Evolutionary conservation across 2,797 vertebrate species (phyloP).

Genomic region (Sebastes itinus): DNA sequence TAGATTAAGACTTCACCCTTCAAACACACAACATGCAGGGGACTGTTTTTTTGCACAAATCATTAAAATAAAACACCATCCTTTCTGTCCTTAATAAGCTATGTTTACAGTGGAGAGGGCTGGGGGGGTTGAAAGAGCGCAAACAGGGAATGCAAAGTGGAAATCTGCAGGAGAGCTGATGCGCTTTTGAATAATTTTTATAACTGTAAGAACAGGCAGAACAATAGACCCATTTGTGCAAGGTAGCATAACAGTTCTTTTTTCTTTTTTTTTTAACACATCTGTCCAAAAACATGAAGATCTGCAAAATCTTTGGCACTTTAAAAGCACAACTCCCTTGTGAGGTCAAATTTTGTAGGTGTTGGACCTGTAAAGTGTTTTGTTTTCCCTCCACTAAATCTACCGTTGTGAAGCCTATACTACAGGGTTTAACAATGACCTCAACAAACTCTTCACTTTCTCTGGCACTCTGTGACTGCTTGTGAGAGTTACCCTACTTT

Average conservation of each 20-base stretch:
- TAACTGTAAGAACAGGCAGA: neutral
- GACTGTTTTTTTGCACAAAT: neutral
- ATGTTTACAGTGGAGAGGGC: conserved; percentile 26
- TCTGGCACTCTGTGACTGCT: conserved; percentile 35
- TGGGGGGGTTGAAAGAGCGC: neutral
- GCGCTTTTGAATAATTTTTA: conserved; percentile 29
- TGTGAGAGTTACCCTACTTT: conserved; percentile 48
- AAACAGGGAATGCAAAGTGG: conserved; percentile 7
- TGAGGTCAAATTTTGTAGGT: conserved; percentile 40
- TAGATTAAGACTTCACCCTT: conserved; percentile 55
- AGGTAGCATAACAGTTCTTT: neutral
- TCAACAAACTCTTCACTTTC: conserved; percentile 47
- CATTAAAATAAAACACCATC: conserved; percentile 23
- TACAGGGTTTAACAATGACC: conserved; percentile 62
- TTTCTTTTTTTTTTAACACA: conserved; percentile 3
- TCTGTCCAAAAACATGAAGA: conserved; percentile 29
- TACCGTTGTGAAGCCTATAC: conserved; percentile 47
- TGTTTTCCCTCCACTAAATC: conserved; percentile 20
- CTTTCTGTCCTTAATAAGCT: conserved; percentile 14
- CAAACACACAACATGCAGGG: conserved; percentile 23
- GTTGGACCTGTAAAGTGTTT: conserved; percentile 35
- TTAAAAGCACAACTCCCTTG: conserved; percentile 46
- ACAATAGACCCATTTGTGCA: neutral
- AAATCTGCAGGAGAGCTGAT: conserved; percentile 9
- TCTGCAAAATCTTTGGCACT: conserved; percentile 35